phyloP scores from a whole-genome alignment of 1,140 invertebrate species.

The Nasonia giraulti region DNA sequence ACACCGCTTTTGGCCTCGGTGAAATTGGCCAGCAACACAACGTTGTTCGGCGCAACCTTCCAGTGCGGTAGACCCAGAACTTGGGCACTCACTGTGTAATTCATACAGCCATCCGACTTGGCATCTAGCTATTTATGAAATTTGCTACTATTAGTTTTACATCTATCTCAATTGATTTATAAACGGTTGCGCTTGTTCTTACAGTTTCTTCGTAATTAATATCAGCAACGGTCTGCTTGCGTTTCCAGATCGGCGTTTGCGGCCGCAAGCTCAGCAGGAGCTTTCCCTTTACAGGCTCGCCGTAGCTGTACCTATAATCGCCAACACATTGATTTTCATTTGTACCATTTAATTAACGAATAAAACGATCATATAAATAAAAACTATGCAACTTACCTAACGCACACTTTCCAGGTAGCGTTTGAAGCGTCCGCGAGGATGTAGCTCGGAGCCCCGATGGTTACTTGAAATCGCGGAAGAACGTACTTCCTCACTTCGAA shows the following conservation, averaged over 20 bases:
- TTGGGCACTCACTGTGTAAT: slow-evolving; percentile 70
- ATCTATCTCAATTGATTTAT: not conserved
- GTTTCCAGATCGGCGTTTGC: slow-evolving; percentile 67
- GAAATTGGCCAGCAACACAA: slow-evolving; percentile 76
- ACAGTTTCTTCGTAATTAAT: slow-evolving; percentile 69
- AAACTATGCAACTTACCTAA: slow-evolving; percentile 69
- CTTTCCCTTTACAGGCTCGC: slow-evolving; percentile 81
- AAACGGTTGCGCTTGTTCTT: not conserved
- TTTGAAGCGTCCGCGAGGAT: slow-evolving; percentile 75
- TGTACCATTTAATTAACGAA: not conserved
- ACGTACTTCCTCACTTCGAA: slow-evolving; percentile 80
- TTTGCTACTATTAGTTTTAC: not conserved
- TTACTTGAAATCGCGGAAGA: slow-evolving; percentile 81
- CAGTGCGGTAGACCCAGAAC: slow-evolving; percentile 71
- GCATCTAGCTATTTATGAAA: slow-evolving; percentile 56
- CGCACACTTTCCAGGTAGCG: slow-evolving; percentile 77
- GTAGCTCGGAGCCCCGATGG: slow-evolving; percentile 77
- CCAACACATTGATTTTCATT: not conserved
- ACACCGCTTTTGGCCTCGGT: slow-evolving; percentile 79
- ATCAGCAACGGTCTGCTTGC: slow-evolving; percentile 68
- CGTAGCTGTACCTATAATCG: slow-evolving; percentile 80
- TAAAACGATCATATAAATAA: not conserved
- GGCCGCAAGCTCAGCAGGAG: slow-evolving; percentile 71
- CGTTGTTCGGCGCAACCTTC: slow-evolving; percentile 73
- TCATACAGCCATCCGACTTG: slow-evolving; percentile 72